Percentiles rank a stretch among this genome's conserved stretches.
These are phyloP conservation scores for Entosphenus tridentatus DNA, from an alignment of 2,113 vertebrate genomes.

Conservation along the genomic window DNA sequence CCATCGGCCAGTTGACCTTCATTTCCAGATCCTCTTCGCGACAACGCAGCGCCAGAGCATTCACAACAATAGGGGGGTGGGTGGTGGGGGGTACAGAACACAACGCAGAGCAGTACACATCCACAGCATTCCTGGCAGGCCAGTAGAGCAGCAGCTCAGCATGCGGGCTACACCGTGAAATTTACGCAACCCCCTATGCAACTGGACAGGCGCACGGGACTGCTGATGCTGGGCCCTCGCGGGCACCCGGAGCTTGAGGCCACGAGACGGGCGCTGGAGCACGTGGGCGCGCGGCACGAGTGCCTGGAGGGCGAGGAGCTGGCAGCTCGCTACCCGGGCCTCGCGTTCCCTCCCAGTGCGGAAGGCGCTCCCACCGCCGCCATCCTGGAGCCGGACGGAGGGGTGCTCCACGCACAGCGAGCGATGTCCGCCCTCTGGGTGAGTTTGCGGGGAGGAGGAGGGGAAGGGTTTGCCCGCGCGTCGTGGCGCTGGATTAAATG, in stretches of 20 bases:
- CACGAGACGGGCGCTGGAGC: conserved; percentile 22
- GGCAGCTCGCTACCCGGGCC: conserved; percentile 29
- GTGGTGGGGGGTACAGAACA: too few relatives aligned
- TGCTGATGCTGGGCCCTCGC: conserved; percentile 35
- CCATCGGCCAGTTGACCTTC: too few relatives aligned
- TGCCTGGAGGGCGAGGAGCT: conserved; percentile 20
- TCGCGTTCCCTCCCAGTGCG: conserved; percentile 19
- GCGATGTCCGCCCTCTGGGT: conserved; percentile 11
- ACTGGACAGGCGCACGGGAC: conserved; percentile 27
- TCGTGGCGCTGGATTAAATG: too few relatives aligned
- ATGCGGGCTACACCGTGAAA: too few relatives aligned
- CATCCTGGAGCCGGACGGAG: conserved; percentile 32
- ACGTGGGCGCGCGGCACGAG: conserved; percentile 19
- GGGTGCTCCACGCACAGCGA: conserved; percentile 51
- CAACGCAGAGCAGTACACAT: too few relatives aligned
- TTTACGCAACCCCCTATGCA: not conserved
- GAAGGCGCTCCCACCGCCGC: conserved; percentile 19
- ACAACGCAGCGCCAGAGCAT: too few relatives aligned
- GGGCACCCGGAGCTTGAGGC: conserved; percentile 20
- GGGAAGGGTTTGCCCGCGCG: too few relatives aligned
- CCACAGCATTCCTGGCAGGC: too few relatives aligned
- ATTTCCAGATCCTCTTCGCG: too few relatives aligned
- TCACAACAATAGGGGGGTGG: too few relatives aligned
- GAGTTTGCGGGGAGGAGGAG: too few relatives aligned
- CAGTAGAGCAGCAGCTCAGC: too few relatives aligned